Evolutionary conservation across 2,797 vertebrate genomes (phyloP).

Genomic region (Hephaestus fuliginosus): DNA sequence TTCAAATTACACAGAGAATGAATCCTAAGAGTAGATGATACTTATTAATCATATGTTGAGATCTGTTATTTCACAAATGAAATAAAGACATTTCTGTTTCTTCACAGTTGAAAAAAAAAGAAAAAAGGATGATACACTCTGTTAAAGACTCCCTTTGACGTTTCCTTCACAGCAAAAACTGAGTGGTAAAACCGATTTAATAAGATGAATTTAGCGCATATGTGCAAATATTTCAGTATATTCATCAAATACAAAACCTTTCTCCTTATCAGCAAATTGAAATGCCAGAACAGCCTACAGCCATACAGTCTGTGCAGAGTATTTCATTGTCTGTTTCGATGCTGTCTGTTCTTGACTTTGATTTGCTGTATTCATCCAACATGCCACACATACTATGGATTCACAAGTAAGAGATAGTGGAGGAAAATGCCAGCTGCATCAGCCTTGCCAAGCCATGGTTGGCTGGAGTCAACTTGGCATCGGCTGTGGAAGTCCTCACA

Average conservation of each 20-base stretch:
- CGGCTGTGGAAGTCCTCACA: constrained; percentile 87
- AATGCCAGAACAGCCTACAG: constrained; percentile 35
- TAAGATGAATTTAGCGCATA: constrained; percentile 25
- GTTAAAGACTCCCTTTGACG: constrained; percentile 33
- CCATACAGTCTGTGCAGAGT: neutral
- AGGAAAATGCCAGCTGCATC: constrained; percentile 83
- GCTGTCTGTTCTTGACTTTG: constrained; percentile 44
- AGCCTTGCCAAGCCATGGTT: constrained; percentile 82
- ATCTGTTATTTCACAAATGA: constrained; percentile 11
- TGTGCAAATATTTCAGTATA: constrained; percentile 23
- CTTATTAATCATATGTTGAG: constrained; percentile 46
- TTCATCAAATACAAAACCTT: constrained; percentile 22
- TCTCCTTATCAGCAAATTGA: constrained; percentile 39
- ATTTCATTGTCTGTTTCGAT: constrained; percentile 45
- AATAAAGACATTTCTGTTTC: constrained; percentile 16
- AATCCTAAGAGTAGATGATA: constrained; percentile 26
- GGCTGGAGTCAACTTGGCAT: constrained; percentile 86
- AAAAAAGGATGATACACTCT: neutral
- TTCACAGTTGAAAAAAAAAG: constrained; percentile 32
- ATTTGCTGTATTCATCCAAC: constrained; percentile 54
- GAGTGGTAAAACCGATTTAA: constrained; percentile 16
- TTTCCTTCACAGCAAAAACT: constrained; percentile 8
- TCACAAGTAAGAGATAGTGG: constrained; percentile 81
- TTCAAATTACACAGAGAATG: constrained; percentile 38
- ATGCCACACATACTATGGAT: constrained; percentile 71